Base-by-base conservation (phyloP, 2,113 vertebrate genomes). In the Peromyscus polionotus region DNA sequence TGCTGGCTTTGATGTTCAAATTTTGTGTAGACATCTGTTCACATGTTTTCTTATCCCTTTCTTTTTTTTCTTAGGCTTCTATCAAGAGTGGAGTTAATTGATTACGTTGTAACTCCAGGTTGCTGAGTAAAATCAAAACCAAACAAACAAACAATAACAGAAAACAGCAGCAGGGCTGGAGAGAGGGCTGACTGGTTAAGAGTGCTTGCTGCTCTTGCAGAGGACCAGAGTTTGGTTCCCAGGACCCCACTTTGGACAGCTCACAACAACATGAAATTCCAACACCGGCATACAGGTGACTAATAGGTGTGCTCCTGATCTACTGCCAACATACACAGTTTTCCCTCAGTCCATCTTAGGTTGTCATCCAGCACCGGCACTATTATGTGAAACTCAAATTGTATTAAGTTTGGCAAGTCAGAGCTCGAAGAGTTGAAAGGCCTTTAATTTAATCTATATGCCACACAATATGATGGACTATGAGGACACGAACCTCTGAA, bases 391-490 rank as follows among this genome's bases (percentile, higher is more conserved):
- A 76, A 54, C 45, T 70, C 83, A 70, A 59, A 67, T 65, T 91
- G 39, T 80, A 31, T 84, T 76, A 70, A 76, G 39, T 81, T 93
- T 87, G 81, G 81, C 65, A 86, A 72, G 3, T 88, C 3, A 68
- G 51, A 76, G 48, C 86, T 81, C 7, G 1, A 72, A 85, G 54
- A 81, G 61, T 85, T 89, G 42, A 81, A 94, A 83, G 61, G 51
- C 45, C 11, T 93, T 95, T 95, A 93, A 94, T n/a, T 36, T 88
- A 94, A 92, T 48, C 16, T 61, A 13, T 54, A 63, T 80, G 22
- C 61, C 90, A 92, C 51, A 93, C 87, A 92, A 77, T 54, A 85
- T 24, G 20, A 90, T 67, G 31, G 57, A 45, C 85, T 90, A 45
- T 10, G 13, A 68, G 51, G 3, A 61, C 51, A 81, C 36, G 36